A percentile compares a stretch with the other conserved stretches of the same genome.
Evolutionary conservation across 2,888 invertebrate genomes (phyloP).

Genomic region (Leptopterna dolabrata): DNA sequence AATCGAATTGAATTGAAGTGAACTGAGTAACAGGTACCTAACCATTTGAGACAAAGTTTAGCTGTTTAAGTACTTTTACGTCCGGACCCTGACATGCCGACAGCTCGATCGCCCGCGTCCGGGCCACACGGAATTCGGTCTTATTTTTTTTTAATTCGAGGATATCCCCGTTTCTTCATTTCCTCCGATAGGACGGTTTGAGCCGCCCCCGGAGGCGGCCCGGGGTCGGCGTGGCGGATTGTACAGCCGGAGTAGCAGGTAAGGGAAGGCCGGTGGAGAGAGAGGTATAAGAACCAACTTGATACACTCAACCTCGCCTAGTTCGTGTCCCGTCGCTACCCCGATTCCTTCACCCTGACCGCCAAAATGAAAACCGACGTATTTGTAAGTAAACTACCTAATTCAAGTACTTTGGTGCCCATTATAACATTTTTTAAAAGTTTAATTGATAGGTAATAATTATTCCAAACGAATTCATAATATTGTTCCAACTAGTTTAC

Average conservation of each 20-base stretch:
- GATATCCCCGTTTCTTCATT: too few species aligned
- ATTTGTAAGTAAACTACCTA: not conserved
- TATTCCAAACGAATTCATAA: not conserved
- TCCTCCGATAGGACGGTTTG: not conserved
- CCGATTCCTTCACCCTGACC: not conserved
- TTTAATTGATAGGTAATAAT: too few species aligned
- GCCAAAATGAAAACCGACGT: not conserved
- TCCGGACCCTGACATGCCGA: too few species aligned
- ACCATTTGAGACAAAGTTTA: too few species aligned
- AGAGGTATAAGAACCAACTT: slow-evolving; percentile 35
- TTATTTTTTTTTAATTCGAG: too few species aligned
- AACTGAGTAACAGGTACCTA: too few species aligned
- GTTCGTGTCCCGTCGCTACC: not conserved
- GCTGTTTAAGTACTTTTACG: too few species aligned
- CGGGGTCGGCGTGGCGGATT: not conserved
- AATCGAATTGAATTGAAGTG: too few species aligned
- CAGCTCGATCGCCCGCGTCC: too few species aligned
- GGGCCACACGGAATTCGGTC: too few species aligned
- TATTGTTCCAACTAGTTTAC: too few species aligned
- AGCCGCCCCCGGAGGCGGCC: not conserved
- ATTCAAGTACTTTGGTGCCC: not conserved
- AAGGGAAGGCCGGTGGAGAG: slow-evolving; percentile 37
- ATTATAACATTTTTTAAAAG: too few species aligned
- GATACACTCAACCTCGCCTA: not conserved
- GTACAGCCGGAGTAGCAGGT: not conserved